Conservation (phyloP, 1,140 invertebrate species). For the Mamestra configurata region DNA sequence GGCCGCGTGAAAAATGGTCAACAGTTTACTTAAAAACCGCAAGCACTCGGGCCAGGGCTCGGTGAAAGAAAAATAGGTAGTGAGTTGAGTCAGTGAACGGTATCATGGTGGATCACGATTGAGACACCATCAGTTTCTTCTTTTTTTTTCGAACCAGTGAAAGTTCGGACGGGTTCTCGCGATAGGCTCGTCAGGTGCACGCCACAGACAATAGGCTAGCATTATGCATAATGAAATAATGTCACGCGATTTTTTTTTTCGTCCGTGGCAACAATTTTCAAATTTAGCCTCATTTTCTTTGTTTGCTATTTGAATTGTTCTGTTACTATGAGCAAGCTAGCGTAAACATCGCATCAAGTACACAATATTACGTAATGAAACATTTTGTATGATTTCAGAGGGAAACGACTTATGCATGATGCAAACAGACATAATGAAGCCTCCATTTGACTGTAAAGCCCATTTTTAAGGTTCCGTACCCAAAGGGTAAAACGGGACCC, state of each 20-base stretch:
- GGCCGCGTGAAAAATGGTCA: slow-evolving; percentile 41
- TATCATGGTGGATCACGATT: slow-evolving; percentile 60
- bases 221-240: slow-evolving; percentile 41
- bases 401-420: neutral
- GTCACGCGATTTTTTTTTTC: slow-evolving; percentile 44
- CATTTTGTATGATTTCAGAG: neutral
- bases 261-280: slow-evolving; percentile 13
- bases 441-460: no score
- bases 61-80: slow-evolving; percentile 52
- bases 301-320: slow-evolving; percentile 7
- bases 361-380: neutral
- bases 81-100: slow-evolving; percentile 60
- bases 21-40: slow-evolving; percentile 52
- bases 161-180: slow-evolving; percentile 67
- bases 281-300: slow-evolving; percentile 44
- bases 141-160: slow-evolving; percentile 68
- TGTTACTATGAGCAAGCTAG: slow-evolving; percentile 14
- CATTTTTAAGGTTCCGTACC: no score
- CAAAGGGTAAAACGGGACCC: no score
- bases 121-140: slow-evolving; percentile 54
- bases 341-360: neutral
- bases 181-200: slow-evolving; percentile 54
- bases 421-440: neutral
- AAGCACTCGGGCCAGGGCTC: slow-evolving; percentile 10
- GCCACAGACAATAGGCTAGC: slow-evolving; percentile 55